These are phyloP conservation scores for Prostheceraeus crozeri DNA, from an alignment of 2,888 invertebrate species.

Conservation along the genomic window DNA sequence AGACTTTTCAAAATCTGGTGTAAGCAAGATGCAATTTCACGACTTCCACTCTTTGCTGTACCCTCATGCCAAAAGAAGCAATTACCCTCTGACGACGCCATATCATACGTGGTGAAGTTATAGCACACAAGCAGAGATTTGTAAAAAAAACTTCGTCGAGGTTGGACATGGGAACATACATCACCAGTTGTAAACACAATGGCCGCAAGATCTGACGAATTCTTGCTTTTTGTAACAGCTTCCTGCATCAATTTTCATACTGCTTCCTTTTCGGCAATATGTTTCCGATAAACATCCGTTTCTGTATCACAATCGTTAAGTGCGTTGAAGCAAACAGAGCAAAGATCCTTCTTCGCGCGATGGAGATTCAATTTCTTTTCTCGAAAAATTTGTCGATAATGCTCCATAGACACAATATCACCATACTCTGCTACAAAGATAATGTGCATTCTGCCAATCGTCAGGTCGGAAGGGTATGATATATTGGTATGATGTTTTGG, in stretches of 20 bases:
- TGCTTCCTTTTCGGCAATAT: background rate
- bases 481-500: too few species aligned
- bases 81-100: constrained; percentile 3
- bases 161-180: constrained; percentile 27
- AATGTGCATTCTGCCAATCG: too few species aligned
- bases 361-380: too few species aligned
- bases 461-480: too few species aligned
- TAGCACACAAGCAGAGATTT: constrained; percentile 22
- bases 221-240: background rate
- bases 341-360: too few species aligned
- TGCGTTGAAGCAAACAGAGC: background rate
- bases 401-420: too few species aligned
- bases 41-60: constrained; percentile 2
- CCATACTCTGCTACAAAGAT: too few species aligned
- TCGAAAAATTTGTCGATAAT: too few species aligned
- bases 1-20: background rate
- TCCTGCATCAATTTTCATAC: constrained; percentile 5
- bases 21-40: constrained; percentile 28
- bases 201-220: background rate
- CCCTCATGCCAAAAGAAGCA: constrained; percentile 29
- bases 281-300: constrained; percentile 10
- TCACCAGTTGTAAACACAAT: constrained; percentile 31
- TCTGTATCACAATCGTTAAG: background rate
- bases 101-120: constrained; percentile 24
- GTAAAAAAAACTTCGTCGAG: constrained; percentile 25